Evolutionary conservation across 1,140 invertebrate species (phyloP).

Genomic region (Drosophila eugracilis): DNA sequence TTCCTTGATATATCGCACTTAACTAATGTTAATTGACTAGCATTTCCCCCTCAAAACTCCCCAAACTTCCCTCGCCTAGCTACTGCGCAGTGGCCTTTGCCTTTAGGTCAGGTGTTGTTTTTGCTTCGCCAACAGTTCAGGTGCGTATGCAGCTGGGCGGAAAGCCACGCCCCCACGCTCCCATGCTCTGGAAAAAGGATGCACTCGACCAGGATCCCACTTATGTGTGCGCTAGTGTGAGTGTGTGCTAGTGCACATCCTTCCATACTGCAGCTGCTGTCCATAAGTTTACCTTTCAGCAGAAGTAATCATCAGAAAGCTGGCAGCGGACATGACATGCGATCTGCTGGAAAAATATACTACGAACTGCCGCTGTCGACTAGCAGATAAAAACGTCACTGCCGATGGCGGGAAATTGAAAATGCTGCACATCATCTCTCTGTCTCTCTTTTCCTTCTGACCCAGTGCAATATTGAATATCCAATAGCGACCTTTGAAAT

Average conservation of each 20-base stretch:
- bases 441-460: too few relatives aligned
- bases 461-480: slow-evolving; percentile 1
- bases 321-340: slow-evolving; percentile 46
- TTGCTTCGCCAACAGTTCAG: slow-evolving; percentile 16
- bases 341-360: slow-evolving; percentile 30
- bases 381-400: slow-evolving; percentile 60
- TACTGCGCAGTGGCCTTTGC: background rate
- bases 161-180: background rate
- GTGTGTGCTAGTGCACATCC: background rate
- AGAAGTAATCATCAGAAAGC: slow-evolving; percentile 52
- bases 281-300: slow-evolving; percentile 45
- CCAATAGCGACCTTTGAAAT: background rate
- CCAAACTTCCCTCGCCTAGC: slow-evolving; percentile 5
- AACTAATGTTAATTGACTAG: too few relatives aligned
- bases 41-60: background rate
- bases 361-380: slow-evolving; percentile 19
- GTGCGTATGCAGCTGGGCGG: slow-evolving; percentile 1
- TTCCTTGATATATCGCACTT: too few relatives aligned
- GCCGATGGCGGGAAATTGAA: slow-evolving; percentile 44
- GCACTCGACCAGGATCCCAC: slow-evolving; percentile 13
- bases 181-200: too few relatives aligned
- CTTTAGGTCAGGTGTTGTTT: slow-evolving; percentile 20
- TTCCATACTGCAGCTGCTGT: slow-evolving; percentile 6
- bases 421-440: background rate
- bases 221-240: background rate